Percentiles rank a stretch among this genome's conserved stretches.
Conservation (phyloP, 2,113 vertebrate species). For the Bubo bubo region DNA sequence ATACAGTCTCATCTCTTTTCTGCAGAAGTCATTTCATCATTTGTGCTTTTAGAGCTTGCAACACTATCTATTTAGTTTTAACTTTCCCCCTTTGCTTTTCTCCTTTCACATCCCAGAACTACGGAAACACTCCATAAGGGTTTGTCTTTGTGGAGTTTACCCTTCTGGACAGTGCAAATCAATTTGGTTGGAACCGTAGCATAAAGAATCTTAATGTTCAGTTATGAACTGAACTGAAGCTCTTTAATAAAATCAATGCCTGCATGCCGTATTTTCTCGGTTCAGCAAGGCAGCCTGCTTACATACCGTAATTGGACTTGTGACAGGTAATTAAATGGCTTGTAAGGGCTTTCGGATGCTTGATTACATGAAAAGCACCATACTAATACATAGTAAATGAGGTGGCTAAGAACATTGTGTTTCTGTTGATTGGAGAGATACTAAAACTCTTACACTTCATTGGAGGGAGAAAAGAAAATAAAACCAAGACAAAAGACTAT, state of each 20-base stretch:
- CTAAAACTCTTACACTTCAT: slow-evolving; percentile 9
- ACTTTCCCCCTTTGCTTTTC: background rate
- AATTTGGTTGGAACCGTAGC: background rate
- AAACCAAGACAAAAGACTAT: slow-evolving; percentile 32
- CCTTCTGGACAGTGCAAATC: background rate
- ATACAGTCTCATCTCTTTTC: background rate
- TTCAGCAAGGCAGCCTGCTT: slow-evolving; percentile 18
- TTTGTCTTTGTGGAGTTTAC: background rate
- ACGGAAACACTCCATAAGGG: background rate
- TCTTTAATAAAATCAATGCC: background rate
- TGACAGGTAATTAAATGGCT: slow-evolving; percentile 66
- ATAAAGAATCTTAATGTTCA: background rate
- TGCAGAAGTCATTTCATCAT: background rate
- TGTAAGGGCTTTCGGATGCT: slow-evolving; percentile 46
- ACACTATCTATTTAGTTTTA: background rate
- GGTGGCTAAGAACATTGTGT: background rate
- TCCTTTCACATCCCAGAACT: background rate
- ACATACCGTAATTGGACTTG: slow-evolving; percentile 35
- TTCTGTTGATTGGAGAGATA: slow-evolving; percentile 18
- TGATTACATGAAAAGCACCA: slow-evolving; percentile 34
- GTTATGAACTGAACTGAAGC: background rate
- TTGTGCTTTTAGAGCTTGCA: background rate
- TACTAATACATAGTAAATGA: slow-evolving; percentile 39
- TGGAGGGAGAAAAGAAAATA: slow-evolving; percentile 10
- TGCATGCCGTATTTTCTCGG: background rate